Evolutionary conservation across 2,113 vertebrate genomes (phyloP).

Genomic region (Hyperoodon ampullatus): DNA sequence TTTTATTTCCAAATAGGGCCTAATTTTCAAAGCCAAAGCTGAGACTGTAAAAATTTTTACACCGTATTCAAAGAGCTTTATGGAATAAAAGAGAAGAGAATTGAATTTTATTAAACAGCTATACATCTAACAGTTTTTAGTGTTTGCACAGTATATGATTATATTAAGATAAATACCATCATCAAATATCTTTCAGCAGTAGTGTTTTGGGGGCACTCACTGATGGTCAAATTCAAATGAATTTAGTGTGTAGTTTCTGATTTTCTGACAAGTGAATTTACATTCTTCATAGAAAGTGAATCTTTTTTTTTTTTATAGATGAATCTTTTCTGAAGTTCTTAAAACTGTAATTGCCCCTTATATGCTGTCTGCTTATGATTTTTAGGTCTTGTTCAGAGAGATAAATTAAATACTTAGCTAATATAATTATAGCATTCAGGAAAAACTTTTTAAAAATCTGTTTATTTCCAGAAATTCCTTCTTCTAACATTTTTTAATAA

Average conservation of each 20-base stretch:
- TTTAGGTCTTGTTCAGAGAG: slow-evolving; percentile 22
- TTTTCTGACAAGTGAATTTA: slow-evolving; percentile 46
- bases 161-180: not conserved
- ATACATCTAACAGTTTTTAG: slow-evolving; percentile 17
- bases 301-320: not conserved
- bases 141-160: not conserved
- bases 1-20: too few species aligned
- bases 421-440: not conserved
- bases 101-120: slow-evolving; percentile 1
- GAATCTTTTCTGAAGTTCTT: slow-evolving; percentile 5
- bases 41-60: not conserved
- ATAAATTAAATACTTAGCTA: not conserved
- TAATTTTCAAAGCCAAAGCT: slow-evolving; percentile 52
- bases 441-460: not conserved
- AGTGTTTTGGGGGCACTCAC: not conserved
- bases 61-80: slow-evolving; percentile 33
- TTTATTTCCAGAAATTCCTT: slow-evolving; percentile 9
- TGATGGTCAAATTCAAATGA: not conserved
- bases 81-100: not conserved
- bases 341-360: not conserved
- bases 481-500: not conserved
- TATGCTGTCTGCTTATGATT: not conserved
- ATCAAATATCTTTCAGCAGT: not conserved
- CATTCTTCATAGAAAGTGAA: not conserved
- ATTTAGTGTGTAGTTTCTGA: not conserved